Base-by-base conservation (phyloP, 2,113 vertebrate species). In the Siniperca knerii region DNA sequence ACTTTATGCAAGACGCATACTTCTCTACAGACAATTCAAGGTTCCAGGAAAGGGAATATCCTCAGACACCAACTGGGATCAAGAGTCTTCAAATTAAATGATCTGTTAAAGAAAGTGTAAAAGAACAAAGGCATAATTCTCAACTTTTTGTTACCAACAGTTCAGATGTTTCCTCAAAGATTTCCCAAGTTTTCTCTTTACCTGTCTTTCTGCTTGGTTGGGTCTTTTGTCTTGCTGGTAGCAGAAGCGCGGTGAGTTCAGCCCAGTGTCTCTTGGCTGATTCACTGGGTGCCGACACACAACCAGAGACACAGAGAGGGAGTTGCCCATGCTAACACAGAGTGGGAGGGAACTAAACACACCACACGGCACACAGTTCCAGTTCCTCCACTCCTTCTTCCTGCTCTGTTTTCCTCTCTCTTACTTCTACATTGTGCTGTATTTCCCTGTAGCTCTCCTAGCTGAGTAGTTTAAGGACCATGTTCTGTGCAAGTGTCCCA, bases 271-370 rank as follows among this genome's bases (percentile, higher is more conserved):
- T 86, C 82, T 82, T n/a, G 54, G 68, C 83, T 83, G 88, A 90
- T 55, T 92, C 87, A 87, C 87, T 83, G 84, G 50, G 78, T 84
- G 87, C 55, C 64, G 77, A 90, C 89, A 78, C 83, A 88, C 88
- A 90, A 73, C 79, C 88, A 82, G 50, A 87, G 65, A 77, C 79
- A 60, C 44, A 35, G 8, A 84, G 91, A 81, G 92, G 90, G 95
- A 93, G 92, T 90, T 33, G 60, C 87, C 79, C 86, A 88, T 75
- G 85, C 66, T 85, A 88, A 93, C 62, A 68, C 65, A 67, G 79
- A 86, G 91, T 88, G 85, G 92, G 94, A 84, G 87, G 92, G 79
- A 61, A 25, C 77, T 82, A 6, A 85, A 69, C 48, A 66, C 89
- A 81, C 82, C 83, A 84, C 89, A 82, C n/a, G 4, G 54, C 52